These are phyloP conservation scores for Ophioderma brevispina DNA, from an alignment of 35 echinoderm and acorn worm genomes.

Conservation along the genomic window DNA sequence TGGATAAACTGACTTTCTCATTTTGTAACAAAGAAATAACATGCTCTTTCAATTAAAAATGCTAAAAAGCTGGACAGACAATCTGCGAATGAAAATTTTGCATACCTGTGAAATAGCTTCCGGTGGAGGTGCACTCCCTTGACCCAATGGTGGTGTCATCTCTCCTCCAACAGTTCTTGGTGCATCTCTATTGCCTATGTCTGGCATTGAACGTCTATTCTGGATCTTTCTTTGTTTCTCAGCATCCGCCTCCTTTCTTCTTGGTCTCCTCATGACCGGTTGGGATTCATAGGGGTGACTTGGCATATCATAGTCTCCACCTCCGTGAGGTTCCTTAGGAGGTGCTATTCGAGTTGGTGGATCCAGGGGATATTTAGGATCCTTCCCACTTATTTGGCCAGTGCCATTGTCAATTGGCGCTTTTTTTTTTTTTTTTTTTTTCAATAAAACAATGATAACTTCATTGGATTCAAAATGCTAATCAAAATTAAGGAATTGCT, in stretches of 20 bases:
- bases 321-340: neutral
- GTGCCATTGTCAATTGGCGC: no score
- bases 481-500: no score
- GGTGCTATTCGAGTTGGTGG: neutral
- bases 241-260: constrained; percentile 32
- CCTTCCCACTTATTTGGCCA: no score
- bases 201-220: constrained; percentile 78
- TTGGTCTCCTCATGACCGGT: constrained; percentile 7
- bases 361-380: neutral
- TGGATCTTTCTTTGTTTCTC: constrained; percentile 74
- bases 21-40: no score
- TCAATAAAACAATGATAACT: no score
- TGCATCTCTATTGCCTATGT: constrained; percentile 30
- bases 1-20: no score
- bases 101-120: constrained; percentile 8
- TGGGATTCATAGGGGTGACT: constrained; percentile 17
- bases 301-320: neutral
- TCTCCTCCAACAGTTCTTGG: constrained; percentile 17
- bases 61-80: no score
- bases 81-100: no score
- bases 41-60: no score
- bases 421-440: no score
- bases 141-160: constrained; percentile 1
- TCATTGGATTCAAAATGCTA: no score
- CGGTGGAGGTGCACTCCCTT: constrained; percentile 7